Evolutionary conservation across 2,888 invertebrate genomes (phyloP), one percentile per base, ranked within the genome.

Genomic region (Cheilosia soror): DNA sequence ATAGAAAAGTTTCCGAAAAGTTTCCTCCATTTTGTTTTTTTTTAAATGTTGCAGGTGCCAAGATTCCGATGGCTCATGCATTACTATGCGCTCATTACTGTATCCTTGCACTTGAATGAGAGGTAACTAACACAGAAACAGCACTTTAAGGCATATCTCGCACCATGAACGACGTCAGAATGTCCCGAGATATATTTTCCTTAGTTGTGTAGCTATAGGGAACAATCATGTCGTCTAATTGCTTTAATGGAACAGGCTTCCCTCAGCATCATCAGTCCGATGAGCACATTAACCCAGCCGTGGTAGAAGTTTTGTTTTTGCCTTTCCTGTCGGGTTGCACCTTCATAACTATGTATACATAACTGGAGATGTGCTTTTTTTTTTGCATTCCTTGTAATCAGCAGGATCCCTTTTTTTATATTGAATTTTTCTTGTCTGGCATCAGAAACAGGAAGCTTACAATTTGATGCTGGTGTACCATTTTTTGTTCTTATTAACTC

Each of bases 261-360:
- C 44, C 79, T 27, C 53, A 1, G 5, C 58, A 63, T 62, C 37
- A 78, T 37, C 51, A 55, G 15, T 42, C 25, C 11, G 37, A 25
- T 47, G 51, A 63, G 80, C 53, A 57, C 84, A 80, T 84, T 84
- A 75, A 84, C 80, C 80, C 75, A 79, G 69, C 73, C 79, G 49
- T 79, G 65, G 31, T 40, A 42, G 73, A 20, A 68, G 47, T 71
- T 79, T 84, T 63, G 15, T 33, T 60, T 69, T 73, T 81, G 68
- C 65, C 47, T 51, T 66, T 77, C 53, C 60, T 65, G 71, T 40
- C 37, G 29, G 44, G 55, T 66, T 79, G 75, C 80, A 84, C 84
- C 68, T 79, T 72, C 33, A 60, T n/a, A 51, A 9, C 15, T 42
- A 15, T n/a, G n/a, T n/a, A 5, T 25, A 25, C 15, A n/a, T n/a